These are phyloP conservation scores for Pseudochromis fuscus DNA, from an alignment of 2,797 vertebrate species.

Conservation along the genomic window DNA sequence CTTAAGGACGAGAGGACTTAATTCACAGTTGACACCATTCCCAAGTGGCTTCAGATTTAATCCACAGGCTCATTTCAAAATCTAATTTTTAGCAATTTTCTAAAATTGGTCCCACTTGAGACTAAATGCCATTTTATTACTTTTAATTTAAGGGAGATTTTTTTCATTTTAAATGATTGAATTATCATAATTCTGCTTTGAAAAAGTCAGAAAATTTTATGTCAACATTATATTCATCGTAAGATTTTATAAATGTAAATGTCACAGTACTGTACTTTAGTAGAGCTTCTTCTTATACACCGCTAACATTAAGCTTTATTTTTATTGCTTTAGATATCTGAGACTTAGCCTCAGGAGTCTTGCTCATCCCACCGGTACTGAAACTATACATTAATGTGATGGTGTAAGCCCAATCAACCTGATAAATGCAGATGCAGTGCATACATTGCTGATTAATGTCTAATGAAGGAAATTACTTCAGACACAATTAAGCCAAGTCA, in stretches of 20 bases:
- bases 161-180: neutral
- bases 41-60: conserved; percentile 22
- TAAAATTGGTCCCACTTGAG: conserved; percentile 16
- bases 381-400: conserved; percentile 5
- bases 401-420: neutral
- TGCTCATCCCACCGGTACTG: neutral
- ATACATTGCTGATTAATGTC: conserved; percentile 37
- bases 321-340: conserved; percentile 37
- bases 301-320: conserved; percentile 16
- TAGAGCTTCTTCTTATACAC: neutral
- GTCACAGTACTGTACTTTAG: neutral
- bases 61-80: conserved; percentile 25
- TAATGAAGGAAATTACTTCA: conserved; percentile 20
- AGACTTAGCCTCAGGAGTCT: conserved; percentile 1
- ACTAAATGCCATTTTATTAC: neutral
- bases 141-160: conserved; percentile 14
- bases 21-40: conserved; percentile 19
- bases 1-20: too few relatives aligned
- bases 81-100: conserved; percentile 14
- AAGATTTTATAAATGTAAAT: conserved; percentile 12
- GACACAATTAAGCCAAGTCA: conserved; percentile 17
- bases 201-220: conserved; percentile 14
- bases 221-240: conserved; percentile 24
- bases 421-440: conserved; percentile 22
- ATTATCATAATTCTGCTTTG: conserved; percentile 19